Evolutionary conservation across 2,797 vertebrate species (phyloP).

Genomic region (Pangasius larnaudii): DNA sequence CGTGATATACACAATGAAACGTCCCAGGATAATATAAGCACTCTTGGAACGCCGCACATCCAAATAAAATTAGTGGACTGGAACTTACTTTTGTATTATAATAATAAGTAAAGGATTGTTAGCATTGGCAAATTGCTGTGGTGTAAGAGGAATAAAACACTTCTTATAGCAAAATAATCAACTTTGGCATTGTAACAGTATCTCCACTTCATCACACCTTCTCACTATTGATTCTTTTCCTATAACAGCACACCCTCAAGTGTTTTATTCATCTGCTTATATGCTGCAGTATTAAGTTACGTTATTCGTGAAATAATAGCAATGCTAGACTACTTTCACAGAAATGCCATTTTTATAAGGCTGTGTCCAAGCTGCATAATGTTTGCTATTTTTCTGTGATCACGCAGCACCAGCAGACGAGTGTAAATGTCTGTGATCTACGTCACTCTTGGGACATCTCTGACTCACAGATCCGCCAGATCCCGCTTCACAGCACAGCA

Average conservation of each 20-base stretch:
- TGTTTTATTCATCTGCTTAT: not conserved
- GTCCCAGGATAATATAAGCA: not conserved
- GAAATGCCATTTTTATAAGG: not conserved
- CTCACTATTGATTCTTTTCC: not conserved
- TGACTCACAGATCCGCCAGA: conserved; percentile 43
- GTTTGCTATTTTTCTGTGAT: conserved; percentile 6
- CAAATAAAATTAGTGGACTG: not conserved
- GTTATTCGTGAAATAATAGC: not conserved
- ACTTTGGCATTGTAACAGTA: not conserved
- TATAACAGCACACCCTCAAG: not conserved
- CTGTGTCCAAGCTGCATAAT: not conserved
- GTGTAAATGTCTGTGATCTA: conserved; percentile 42
- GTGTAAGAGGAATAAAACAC: not conserved
- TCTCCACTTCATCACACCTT: not conserved
- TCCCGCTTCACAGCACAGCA: conserved; percentile 4
- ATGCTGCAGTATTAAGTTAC: not conserved
- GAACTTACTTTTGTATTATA: not conserved
- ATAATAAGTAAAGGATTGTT: not conserved
- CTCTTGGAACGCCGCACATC: too few relatives aligned
- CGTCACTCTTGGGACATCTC: conserved; percentile 39
- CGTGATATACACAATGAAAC: not conserved
- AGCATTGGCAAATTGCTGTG: not conserved
- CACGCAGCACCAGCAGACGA: not conserved
- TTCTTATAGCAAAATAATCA: not conserved
- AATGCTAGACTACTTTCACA: not conserved